These are phyloP conservation scores for Drosophila nigricruria DNA, from an alignment of 2,888 invertebrate species.

Conservation along the genomic window DNA sequence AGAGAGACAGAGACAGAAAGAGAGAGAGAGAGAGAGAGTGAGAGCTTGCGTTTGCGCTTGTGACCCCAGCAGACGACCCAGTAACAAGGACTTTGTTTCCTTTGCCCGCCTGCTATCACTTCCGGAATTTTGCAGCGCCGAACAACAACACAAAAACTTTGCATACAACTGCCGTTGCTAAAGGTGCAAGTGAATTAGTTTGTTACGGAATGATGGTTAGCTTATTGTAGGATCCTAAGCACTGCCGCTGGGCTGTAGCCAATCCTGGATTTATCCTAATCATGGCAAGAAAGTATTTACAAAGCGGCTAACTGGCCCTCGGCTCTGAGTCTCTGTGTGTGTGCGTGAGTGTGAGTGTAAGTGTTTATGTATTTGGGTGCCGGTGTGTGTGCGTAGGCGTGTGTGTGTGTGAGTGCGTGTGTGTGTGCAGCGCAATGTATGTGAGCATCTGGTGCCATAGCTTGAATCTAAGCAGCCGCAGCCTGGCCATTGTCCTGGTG, in stretches of 20 bases:
- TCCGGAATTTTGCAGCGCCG: constrained; percentile 53
- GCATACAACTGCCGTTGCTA: constrained; percentile 1
- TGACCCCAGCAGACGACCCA: constrained; percentile 38
- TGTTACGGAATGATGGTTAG: background rate
- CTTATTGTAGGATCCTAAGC: constrained; percentile 18
- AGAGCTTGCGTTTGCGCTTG: constrained; percentile 46
- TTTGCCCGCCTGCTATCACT: constrained; percentile 47
- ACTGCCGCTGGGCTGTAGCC: constrained; percentile 21
- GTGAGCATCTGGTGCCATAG: constrained; percentile 83
- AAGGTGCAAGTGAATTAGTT: background rate
- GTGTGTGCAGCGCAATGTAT: constrained; percentile 70
- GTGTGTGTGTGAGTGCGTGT: constrained; percentile 9
- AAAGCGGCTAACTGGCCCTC: constrained; percentile 10
- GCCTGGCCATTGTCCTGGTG: constrained; percentile 84
- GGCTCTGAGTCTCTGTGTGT: background rate
- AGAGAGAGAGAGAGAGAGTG: background rate
- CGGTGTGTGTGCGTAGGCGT: constrained; percentile 13
- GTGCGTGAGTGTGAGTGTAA: constrained; percentile 2
- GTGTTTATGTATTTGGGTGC: too few species aligned
- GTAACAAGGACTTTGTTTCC: constrained; percentile 31
- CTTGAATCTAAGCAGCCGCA: constrained; percentile 84
- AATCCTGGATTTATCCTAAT: background rate
- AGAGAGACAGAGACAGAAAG: background rate
- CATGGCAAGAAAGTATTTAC: constrained; percentile 1
- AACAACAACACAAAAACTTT: constrained; percentile 35